Conservation (phyloP, 2,797 vertebrate genomes). For the Denticeps clupeoides region DNA sequence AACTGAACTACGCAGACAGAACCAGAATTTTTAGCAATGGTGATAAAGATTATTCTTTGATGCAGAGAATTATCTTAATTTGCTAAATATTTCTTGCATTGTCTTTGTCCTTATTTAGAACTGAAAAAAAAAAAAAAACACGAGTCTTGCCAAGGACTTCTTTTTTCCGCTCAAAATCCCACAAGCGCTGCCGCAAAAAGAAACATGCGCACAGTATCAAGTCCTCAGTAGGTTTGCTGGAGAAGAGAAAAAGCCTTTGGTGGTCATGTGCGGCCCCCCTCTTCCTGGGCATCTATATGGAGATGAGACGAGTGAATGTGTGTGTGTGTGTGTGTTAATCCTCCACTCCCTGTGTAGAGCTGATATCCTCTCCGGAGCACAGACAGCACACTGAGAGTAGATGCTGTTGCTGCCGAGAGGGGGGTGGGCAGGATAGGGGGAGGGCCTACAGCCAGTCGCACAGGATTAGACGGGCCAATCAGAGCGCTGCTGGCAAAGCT, state of each 20-base stretch:
- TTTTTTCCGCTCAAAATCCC: background rate
- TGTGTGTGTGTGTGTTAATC: conserved; percentile 54
- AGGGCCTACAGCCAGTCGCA: conserved; percentile 49
- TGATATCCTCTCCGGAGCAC: conserved; percentile 73
- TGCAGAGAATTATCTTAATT: background rate
- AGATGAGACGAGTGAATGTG: conserved; percentile 57
- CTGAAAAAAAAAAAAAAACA: background rate
- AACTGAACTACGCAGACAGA: conserved; percentile 5
- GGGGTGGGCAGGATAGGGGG: conserved; percentile 30
- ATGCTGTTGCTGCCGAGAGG: conserved; percentile 45
- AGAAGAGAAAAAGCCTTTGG: conserved; percentile 39
- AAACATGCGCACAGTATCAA: conserved; percentile 32
- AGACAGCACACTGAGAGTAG: conserved; percentile 59
- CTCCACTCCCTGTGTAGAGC: conserved; percentile 62
- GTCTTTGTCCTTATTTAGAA: background rate
- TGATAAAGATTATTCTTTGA: background rate
- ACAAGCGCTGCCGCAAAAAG: background rate
- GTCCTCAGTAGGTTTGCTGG: conserved; percentile 32
- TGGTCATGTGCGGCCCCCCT: conserved; percentile 35
- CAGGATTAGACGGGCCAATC: conserved; percentile 76
- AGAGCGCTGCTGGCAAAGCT: conserved; percentile 31
- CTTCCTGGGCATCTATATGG: conserved; percentile 56
- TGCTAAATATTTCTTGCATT: background rate
- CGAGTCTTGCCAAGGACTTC: background rate
- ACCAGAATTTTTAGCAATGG: background rate